Conservation (phyloP, 2,888 invertebrate species). For the Stenichneumon culpator region DNA sequence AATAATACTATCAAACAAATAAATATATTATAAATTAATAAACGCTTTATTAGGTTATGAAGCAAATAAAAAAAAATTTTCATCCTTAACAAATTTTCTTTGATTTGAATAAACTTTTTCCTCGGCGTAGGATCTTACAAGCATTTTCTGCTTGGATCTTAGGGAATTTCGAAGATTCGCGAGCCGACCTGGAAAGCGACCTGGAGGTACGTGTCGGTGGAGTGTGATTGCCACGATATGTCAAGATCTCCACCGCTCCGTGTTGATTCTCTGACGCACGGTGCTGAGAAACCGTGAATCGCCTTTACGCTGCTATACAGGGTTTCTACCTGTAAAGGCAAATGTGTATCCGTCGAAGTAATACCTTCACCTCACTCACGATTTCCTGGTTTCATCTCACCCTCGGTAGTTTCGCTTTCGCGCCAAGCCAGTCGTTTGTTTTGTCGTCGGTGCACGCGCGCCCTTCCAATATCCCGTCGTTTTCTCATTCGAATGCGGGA, state of each 20-base stretch:
- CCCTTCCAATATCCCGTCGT: slow-evolving; percentile 72
- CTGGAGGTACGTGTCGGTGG: slow-evolving; percentile 53
- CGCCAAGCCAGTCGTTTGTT: slow-evolving; percentile 4
- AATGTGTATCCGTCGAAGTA: slow-evolving; percentile 49
- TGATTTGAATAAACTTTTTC: too few species aligned
- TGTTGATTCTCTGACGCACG: slow-evolving; percentile 20
- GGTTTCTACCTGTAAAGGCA: slow-evolving; percentile 28
- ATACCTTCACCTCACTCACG: slow-evolving; percentile 64
- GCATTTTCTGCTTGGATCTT: slow-evolving; percentile 50
- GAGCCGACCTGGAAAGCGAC: slow-evolving; percentile 47
- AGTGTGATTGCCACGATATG: slow-evolving; percentile 62
- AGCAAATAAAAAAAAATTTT: too few species aligned
- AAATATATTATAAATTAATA: too few species aligned
- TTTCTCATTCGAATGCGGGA: slow-evolving; percentile 76
- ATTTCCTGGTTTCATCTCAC: slow-evolving; percentile 47
- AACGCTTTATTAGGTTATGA: too few species aligned
- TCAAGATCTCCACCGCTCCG: slow-evolving; percentile 46
- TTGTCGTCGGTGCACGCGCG: slow-evolving; percentile 3
- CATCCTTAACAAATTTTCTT: too few species aligned
- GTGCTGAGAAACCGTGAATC: slow-evolving; percentile 52
- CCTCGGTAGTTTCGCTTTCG: slow-evolving; percentile 6
- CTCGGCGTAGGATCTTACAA: not conserved
- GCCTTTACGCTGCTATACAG: slow-evolving; percentile 33
- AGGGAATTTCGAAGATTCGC: slow-evolving; percentile 37
- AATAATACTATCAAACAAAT: too few species aligned